Evolutionary conservation across 2,113 vertebrate genomes (phyloP).

Genomic region (Gobius niger): DNA sequence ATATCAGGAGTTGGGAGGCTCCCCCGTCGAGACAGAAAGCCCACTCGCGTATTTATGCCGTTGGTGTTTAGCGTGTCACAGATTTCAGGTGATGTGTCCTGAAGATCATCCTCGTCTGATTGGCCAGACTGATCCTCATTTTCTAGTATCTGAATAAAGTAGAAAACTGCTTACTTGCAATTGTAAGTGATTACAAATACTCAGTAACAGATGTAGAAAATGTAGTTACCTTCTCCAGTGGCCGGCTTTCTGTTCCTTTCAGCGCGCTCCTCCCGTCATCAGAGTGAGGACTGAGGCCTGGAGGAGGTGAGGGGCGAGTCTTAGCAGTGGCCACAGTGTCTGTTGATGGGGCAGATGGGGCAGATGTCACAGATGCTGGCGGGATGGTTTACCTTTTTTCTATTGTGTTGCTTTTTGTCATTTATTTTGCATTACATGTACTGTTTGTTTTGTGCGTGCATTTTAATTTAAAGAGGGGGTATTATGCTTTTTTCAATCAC

Average conservation of each 20-base stretch:
- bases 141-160: conserved; percentile 68
- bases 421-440: too few species aligned
- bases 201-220: too few species aligned
- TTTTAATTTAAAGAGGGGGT: too few species aligned
- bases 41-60: conserved; percentile 30
- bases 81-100: conserved; percentile 48
- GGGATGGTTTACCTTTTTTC: too few species aligned
- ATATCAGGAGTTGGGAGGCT: conserved; percentile 65
- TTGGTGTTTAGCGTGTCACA: conserved; percentile 41
- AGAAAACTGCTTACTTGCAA: not conserved
- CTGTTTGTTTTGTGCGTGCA: too few species aligned
- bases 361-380: not conserved
- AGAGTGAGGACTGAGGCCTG: conserved; percentile 64
- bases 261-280: conserved; percentile 62
- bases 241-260: conserved; percentile 65
- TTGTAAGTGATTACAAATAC: not conserved
- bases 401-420: too few species aligned
- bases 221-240: conserved; percentile 71
- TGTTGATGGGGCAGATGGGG: conserved; percentile 4
- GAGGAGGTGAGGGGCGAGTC: conserved; percentile 67
- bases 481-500: too few species aligned
- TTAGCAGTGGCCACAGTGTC: conserved; percentile 55
- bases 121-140: conserved; percentile 70
- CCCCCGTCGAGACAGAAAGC: conserved; percentile 52
- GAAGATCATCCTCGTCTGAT: conserved; percentile 42